These are phyloP conservation scores for Huso huso DNA, from an alignment of 2,797 vertebrate species.

Conservation along the genomic window DNA sequence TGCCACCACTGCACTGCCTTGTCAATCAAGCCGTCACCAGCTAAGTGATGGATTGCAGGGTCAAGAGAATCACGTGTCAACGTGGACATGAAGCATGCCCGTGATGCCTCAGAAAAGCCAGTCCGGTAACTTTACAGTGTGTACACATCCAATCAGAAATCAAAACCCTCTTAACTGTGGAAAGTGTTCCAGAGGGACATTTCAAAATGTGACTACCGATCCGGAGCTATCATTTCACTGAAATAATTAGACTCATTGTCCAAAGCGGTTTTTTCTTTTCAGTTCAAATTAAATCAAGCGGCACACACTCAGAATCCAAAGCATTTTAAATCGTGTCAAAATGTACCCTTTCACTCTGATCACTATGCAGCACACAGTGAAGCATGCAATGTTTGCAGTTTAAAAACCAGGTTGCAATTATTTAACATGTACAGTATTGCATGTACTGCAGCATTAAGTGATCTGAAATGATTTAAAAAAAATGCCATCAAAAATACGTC, in stretches of 20 bases:
- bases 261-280: background rate
- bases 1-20: conserved; percentile 3
- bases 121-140: background rate
- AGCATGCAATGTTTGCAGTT: too few relatives aligned
- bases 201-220: background rate
- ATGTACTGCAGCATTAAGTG: too few relatives aligned
- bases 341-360: background rate
- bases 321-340: background rate
- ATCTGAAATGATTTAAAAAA: too few relatives aligned
- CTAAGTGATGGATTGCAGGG: conserved; percentile 6
- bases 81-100: conserved; percentile 1
- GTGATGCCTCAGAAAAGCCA: too few relatives aligned
- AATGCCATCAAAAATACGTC: too few relatives aligned
- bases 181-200: background rate
- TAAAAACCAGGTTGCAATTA: too few relatives aligned
- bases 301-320: background rate
- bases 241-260: conserved; percentile 6
- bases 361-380: background rate
- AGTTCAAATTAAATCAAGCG: background rate
- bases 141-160: conserved; percentile 2
- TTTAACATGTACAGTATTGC: too few relatives aligned
- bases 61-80: conserved; percentile 3
- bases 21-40: conserved; percentile 7
- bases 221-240: background rate
- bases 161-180: background rate